Base-by-base conservation (phyloP, 2,797 vertebrate genomes). In the Bucorvus abyssinicus region DNA sequence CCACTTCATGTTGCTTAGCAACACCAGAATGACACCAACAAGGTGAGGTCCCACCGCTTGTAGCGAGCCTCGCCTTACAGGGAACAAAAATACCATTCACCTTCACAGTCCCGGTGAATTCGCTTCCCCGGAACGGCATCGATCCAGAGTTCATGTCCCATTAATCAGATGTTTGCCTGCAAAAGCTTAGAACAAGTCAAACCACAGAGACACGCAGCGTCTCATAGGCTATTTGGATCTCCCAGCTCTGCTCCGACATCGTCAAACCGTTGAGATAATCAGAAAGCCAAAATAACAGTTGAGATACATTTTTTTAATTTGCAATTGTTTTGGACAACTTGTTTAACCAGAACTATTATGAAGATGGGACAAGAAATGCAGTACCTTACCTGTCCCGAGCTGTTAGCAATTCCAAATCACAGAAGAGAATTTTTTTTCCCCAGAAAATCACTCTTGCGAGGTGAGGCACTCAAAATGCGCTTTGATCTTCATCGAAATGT, bases 1-100 rank as follows among this genome's bases (percentile, higher is more conserved):
- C 79, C 59, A 42, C 52, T 87, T 83, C 50, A 49, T 40, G 95
- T 94, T 94, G 92, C 93, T 93, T 91, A 96, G 95, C 95, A 96
- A 97, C 96, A 56, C 45, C 63, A 59, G 83, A 94, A 87, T n/a
- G 82, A 79, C 89, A 77, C 53, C 53, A 89, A 50, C 64, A 82
- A 92, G 53, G 69, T 53, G 61, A 67, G 30, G 47, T 71, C 45
- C 59, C 73, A 45, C 74, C 52, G 61, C 55, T 93, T 82, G 73
- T 40, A 93, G 60, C 53, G 57, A 83, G 50, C 42, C 68, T 86
- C 75, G 78, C 83, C 95, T 91, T 68, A 50, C 40, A 36, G 64
- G 29, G 52, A 94, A 74, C 59, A 89, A 77, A 81, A 81, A 84
- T 30, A 10, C 10, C 56, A 90, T 88, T 88, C 84, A 84, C 75